Evolutionary conservation across 2,888 invertebrate genomes (phyloP).

Genomic region (Epirrhoe alternata): DNA sequence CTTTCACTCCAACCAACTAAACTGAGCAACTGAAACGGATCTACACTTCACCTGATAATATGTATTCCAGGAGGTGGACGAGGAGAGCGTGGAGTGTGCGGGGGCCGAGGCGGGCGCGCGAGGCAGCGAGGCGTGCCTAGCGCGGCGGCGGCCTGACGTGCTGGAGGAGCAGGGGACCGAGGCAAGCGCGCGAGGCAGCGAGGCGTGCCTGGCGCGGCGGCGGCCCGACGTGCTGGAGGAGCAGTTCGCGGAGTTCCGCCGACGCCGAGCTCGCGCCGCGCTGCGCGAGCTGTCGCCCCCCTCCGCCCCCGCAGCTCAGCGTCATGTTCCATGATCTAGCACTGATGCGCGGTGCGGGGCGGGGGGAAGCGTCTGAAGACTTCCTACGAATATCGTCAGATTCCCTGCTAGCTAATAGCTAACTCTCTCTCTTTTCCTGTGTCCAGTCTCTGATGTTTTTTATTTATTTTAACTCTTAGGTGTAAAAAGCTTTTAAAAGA

Average conservation of each 20-base stretch:
- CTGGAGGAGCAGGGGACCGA: constrained; percentile 52
- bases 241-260: constrained; percentile 60
- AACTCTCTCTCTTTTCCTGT: too few relatives aligned
- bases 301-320: constrained; percentile 32
- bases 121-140: constrained; percentile 34
- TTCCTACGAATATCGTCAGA: too few relatives aligned
- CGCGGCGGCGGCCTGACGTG: constrained; percentile 65
- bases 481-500: too few relatives aligned
- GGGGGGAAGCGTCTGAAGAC: too few relatives aligned
- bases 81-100: constrained; percentile 81
- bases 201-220: constrained; percentile 54
- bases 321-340: constrained; percentile 36
- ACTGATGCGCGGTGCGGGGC: neutral
- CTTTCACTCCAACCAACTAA: too few relatives aligned
- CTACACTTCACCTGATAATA: too few relatives aligned
- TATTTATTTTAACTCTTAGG: too few relatives aligned
- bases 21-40: too few relatives aligned
- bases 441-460: too few relatives aligned
- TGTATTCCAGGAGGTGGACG: constrained; percentile 89
- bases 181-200: constrained; percentile 5
- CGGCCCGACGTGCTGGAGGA: constrained; percentile 69
- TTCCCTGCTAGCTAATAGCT: too few relatives aligned
- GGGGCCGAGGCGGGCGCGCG: constrained; percentile 27
- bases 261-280: constrained; percentile 65
- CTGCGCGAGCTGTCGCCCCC: constrained; percentile 42